Evolutionary conservation across 2,888 invertebrate genomes (phyloP).

Genomic region (Lucinisca nassula): DNA sequence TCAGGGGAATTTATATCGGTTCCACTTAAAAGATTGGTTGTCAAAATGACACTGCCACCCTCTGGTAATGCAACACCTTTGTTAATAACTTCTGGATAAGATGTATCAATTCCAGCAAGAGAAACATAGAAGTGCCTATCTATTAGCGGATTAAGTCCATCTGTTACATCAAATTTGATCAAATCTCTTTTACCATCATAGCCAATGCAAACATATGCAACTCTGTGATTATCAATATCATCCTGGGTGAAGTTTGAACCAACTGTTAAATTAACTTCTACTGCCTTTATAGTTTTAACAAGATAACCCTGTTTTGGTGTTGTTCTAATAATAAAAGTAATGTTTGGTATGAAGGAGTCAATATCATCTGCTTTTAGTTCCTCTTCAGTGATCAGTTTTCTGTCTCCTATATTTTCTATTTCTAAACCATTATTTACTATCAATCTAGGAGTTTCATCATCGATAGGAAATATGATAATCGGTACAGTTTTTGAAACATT

Average conservation of each 20-base stretch:
- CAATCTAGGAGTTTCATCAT: constrained; percentile 88
- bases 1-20: constrained; percentile 86
- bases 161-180: constrained; percentile 87
- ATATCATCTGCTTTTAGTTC: constrained; percentile 86
- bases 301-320: constrained; percentile 86
- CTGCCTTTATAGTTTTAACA: constrained; percentile 62
- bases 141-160: constrained; percentile 86
- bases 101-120: constrained; percentile 85
- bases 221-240: constrained; percentile 84
- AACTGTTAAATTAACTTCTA: constrained; percentile 81
- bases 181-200: constrained; percentile 86
- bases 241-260: constrained; percentile 87
- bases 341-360: constrained; percentile 84
- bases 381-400: constrained; percentile 82
- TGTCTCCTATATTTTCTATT: constrained; percentile 84
- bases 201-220: constrained; percentile 86
- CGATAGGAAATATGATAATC: constrained; percentile 87
- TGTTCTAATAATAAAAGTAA: constrained; percentile 84
- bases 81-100: constrained; percentile 86
- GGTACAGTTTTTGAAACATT: constrained; percentile 84
- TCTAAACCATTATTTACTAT: constrained; percentile 87
- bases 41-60: constrained; percentile 85
- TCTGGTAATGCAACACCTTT: constrained; percentile 86
- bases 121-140: constrained; percentile 87
- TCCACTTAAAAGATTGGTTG: constrained; percentile 86